A percentile compares a stretch with the other conserved stretches of the same genome.
Conservation (phyloP, 2,113 vertebrate species). For the Phrynosoma blainvillii region DNA sequence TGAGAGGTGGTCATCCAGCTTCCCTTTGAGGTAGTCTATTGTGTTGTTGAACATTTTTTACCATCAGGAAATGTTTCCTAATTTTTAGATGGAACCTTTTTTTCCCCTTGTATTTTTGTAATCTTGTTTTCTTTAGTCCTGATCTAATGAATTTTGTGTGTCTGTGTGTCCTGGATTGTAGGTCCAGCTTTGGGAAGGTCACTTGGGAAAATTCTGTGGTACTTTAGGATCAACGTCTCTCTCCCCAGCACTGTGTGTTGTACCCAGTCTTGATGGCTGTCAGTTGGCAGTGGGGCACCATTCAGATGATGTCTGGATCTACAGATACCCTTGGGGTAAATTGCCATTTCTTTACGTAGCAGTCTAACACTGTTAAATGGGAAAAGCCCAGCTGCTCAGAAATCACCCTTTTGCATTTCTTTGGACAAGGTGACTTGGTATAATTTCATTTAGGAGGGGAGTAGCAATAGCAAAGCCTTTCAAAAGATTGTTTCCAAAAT, state of each 20-base stretch:
- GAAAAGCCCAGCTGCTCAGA: neutral
- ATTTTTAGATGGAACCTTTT: too few species aligned
- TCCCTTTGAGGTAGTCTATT: too few species aligned
- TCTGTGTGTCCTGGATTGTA: slow-evolving; percentile 48
- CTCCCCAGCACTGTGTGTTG: slow-evolving; percentile 79
- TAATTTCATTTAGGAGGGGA: too few species aligned
- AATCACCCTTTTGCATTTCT: too few species aligned
- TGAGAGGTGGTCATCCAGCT: too few species aligned
- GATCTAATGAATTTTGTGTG: neutral
- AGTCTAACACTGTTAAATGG: neutral
- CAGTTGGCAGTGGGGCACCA: slow-evolving; percentile 82
- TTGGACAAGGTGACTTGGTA: too few species aligned
- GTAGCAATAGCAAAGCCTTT: too few species aligned
- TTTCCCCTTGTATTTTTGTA: too few species aligned
- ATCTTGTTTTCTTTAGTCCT: neutral
- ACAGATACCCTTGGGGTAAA: slow-evolving; percentile 77
- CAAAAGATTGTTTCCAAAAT: too few species aligned
- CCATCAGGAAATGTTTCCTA: too few species aligned
- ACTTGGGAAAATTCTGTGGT: slow-evolving; percentile 74
- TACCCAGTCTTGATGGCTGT: slow-evolving; percentile 67
- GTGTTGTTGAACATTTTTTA: too few species aligned
- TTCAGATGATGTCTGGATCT: slow-evolving; percentile 77
- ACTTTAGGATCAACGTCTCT: slow-evolving; percentile 46
- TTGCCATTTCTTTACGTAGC: neutral
- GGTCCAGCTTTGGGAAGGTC: slow-evolving; percentile 87